These are phyloP conservation scores for Sarcophaga variegata DNA, from an alignment of 2,888 invertebrate genomes.

Conservation along the genomic window DNA sequence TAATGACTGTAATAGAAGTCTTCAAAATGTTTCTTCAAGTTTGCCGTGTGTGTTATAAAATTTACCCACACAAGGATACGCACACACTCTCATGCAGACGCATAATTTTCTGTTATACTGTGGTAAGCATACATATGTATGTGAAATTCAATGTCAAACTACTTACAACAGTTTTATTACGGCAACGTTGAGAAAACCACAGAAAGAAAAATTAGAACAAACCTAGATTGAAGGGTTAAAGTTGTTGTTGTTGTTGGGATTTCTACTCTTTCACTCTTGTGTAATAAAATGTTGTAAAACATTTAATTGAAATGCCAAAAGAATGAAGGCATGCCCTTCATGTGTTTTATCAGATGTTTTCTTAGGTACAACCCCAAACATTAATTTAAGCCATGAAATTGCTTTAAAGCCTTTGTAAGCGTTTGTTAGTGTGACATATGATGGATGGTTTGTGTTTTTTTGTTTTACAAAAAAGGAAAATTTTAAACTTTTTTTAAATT, in stretches of 20 bases:
- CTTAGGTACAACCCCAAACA: background rate
- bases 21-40: background rate
- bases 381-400: background rate
- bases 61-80: no score
- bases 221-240: background rate
- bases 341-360: background rate
- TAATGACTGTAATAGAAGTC: background rate
- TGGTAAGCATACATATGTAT: no score
- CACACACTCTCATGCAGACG: background rate
- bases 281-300: slow-evolving; percentile 1
- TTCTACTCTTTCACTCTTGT: background rate
- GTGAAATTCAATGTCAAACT: background rate
- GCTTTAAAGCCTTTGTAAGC: background rate
- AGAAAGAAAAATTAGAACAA: no score
- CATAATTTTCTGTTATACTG: background rate
- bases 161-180: background rate
- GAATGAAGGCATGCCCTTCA: background rate
- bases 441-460: no score
- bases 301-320: background rate
- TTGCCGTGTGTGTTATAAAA: background rate
- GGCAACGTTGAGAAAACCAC: background rate
- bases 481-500: no score
- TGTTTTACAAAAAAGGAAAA: no score
- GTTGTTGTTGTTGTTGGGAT: no score
- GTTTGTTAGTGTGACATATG: background rate